These are phyloP conservation scores for Delphinus delphis DNA, from an alignment of 2,113 vertebrate species.

Conservation along the genomic window DNA sequence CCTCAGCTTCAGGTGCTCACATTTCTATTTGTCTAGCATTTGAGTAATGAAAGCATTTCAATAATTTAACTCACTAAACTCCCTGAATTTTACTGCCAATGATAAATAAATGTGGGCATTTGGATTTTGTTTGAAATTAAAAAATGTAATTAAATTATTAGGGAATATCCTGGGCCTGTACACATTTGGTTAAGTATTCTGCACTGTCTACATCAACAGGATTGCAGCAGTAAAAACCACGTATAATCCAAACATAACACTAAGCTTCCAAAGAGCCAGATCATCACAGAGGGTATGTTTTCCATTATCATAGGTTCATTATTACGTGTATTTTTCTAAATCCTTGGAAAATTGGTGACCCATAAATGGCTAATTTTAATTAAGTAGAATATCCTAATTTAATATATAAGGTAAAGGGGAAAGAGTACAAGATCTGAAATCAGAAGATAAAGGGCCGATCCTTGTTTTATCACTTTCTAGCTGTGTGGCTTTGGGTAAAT, in stretches of 20 bases:
- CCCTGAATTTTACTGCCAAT: not conserved
- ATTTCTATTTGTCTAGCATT: not conserved
- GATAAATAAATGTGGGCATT: not conserved
- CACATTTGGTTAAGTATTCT: not conserved
- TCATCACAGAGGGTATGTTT: not conserved
- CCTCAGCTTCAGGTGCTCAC: not conserved
- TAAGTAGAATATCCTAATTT: not conserved
- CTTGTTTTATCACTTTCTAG: not conserved
- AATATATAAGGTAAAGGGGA: not conserved
- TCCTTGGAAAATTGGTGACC: slow-evolving; percentile 40
- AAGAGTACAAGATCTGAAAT: not conserved
- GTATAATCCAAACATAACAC: not conserved
- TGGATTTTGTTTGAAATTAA: slow-evolving; percentile 13
- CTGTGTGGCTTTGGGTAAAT: not conserved
- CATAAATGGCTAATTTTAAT: slow-evolving; percentile 54
- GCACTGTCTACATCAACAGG: not conserved
- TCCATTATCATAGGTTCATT: slow-evolving; percentile 4
- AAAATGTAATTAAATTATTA: not conserved
- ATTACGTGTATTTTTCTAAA: slow-evolving; percentile 37
- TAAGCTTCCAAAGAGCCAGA: not conserved
- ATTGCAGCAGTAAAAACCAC: not conserved
- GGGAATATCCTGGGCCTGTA: not conserved
- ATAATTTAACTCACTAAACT: not conserved
- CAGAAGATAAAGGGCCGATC: not conserved
- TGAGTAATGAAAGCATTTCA: not conserved